Percentiles rank a stretch among this genome's conserved stretches.
These are phyloP conservation scores for Mizuhopecten yessoensis DNA, from an alignment of 1,140 invertebrate species.

Conservation along the genomic window DNA sequence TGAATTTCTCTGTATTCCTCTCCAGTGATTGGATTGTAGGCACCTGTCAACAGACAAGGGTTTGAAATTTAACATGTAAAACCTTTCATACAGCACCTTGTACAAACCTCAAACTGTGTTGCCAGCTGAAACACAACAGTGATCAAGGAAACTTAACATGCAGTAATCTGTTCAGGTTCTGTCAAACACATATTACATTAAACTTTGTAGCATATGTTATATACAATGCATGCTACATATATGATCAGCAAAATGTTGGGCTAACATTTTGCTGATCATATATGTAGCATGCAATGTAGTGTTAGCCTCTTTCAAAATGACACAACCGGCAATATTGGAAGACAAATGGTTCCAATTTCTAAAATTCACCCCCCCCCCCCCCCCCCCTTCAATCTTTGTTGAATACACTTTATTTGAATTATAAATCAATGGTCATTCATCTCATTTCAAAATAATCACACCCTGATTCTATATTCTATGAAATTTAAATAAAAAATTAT, in stretches of 20 bases:
- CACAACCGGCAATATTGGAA: no score
- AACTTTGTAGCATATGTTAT: neutral
- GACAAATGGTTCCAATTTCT: no score
- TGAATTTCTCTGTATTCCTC: neutral
- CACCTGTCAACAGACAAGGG: neutral
- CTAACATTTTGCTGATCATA: no score
- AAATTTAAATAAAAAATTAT: no score
- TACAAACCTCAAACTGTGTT: neutral
- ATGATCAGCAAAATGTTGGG: no score
- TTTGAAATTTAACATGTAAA: neutral
- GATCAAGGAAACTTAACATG: neutral
- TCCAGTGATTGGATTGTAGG: slow-evolving; percentile 14
- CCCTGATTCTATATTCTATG: no score
- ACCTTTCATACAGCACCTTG: neutral
- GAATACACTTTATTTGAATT: no score
- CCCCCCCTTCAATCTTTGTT: no score
- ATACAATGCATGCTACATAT: neutral
- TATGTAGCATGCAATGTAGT: neutral
- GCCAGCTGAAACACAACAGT: neutral
- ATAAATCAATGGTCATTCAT: no score
- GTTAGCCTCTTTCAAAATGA: no score
- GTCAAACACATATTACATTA: neutral
- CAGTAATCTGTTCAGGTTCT: neutral
- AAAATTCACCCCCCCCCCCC: no score
- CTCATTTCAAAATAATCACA: no score